Base-by-base conservation (phyloP, 1,140 invertebrate species). In the Eumeta japonica region DNA sequence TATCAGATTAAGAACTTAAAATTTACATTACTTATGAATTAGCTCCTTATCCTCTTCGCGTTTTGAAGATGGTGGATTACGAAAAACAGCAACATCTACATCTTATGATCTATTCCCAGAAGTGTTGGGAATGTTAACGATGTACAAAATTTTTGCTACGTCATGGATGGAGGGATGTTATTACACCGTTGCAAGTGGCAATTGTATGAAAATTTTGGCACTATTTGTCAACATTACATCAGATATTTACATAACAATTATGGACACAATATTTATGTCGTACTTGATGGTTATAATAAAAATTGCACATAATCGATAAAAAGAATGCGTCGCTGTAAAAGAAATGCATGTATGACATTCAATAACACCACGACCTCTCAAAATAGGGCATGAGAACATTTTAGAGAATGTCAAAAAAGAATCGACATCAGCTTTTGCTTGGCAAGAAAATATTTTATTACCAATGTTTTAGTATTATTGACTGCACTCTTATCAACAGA, bases 251-350 rank as follows among this genome's bases (percentile, higher is more conserved):
- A 42, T 24, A 61, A 58, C 31, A 48, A 59, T 53, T 55, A 58
- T 48, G 15, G 27, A 15, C 30, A 18, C 19, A 55, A 55, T 36
- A 38, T 32, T 10, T 52, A 50, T 37, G 38, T 57, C 1, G 45
- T 55, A 46, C 57, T 57, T 49, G n/a, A 53, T 46, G 52, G 51
- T n/a, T 58, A 56, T 39, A 38, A 51, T 19, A n/a, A n/a, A n/a
- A n/a, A n/a, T n/a, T n/a, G n/a, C n/a, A n/a, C n/a, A n/a, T n/a
- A n/a, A n/a, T n/a, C n/a, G n/a, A n/a, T n/a, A n/a, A n/a, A n/a
- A n/a, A n/a, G n/a, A n/a, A n/a, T n/a, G n/a, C n/a, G n/a, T n/a
- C n/a, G n/a, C n/a, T n/a, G n/a, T n/a, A n/a, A n/a, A n/a, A n/a
- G n/a, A n/a, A n/a, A n/a, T n/a, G n/a, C n/a, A n/a, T n/a, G n/a